Conservation (phyloP, 2,888 invertebrate genomes). For the Hylaea fasciaria region DNA sequence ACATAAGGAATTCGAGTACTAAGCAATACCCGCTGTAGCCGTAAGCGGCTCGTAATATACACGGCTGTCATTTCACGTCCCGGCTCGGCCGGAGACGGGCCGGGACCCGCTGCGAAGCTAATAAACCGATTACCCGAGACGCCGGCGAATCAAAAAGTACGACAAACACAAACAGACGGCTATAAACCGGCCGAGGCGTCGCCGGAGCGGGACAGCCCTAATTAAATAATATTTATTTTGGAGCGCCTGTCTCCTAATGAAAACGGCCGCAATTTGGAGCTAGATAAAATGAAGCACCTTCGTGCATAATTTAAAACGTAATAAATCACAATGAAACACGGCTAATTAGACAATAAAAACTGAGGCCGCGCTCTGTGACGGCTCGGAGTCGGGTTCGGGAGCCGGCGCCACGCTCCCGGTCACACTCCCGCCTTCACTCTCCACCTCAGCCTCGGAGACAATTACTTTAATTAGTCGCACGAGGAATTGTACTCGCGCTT, state of each 20-base stretch:
- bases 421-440: neutral
- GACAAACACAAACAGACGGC: conserved; percentile 9
- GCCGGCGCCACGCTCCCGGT: neutral
- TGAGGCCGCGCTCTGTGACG: conserved; percentile 35
- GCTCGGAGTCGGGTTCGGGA: conserved; percentile 27
- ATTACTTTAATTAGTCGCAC: conserved; percentile 42
- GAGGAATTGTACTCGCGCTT: conserved; percentile 24
- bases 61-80: no score
- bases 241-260: conserved; percentile 58
- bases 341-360: conserved; percentile 68
- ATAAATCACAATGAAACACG: conserved; percentile 69
- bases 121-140: conserved; percentile 13
- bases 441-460: conserved; percentile 13
- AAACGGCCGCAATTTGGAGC: conserved; percentile 63
- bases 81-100: no score
- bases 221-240: conserved; percentile 73
- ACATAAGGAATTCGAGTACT: no score
- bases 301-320: conserved; percentile 70
- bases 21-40: no score
- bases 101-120: conserved; percentile 1
- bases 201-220: conserved; percentile 39
- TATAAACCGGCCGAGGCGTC: conserved; percentile 15
- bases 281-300: conserved; percentile 54
- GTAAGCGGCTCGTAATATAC: no score
- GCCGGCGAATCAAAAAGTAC: conserved; percentile 8